Base-by-base conservation (phyloP, 2,888 invertebrate species). In the Eulithis testata region DNA sequence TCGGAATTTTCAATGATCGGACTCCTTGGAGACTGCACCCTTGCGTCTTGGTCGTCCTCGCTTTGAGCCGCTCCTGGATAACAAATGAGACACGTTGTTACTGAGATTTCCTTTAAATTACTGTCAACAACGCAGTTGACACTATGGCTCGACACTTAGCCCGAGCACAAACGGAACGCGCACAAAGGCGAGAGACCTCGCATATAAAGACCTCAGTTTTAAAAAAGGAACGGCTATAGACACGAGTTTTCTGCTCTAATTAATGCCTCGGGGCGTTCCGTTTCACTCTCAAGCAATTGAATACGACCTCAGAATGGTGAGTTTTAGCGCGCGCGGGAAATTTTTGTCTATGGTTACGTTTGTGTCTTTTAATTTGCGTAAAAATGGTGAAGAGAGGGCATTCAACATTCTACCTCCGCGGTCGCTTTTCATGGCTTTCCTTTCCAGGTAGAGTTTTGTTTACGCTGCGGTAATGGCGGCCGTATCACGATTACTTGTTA, bases 321-420 rank as follows among this genome's bases (percentile, higher is more conserved):
- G 86, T 86, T 90, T 91, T 89, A 90, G 81, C 89, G 84, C 80
- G 82, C 86, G 84, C 86, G 85, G 85, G 55, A 83, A 82, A 82
- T 82, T 84, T 82, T 86, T 84, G 83, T 87, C 85, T 90, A 85
- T 88, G 85, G 81, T 72, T 83, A 76, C 85, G 83, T 89, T 88
- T 89, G 88, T 87, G 86, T 90, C 89, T 92, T 91, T 93, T 91
- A 91, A 92, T 93, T 92, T 91, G 90, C 88, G 90, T 90, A 83
- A 91, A 92, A 91, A 90, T 90, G 89, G 85, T 86, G 86, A 83
- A 80, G 85, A 86, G 88, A 84, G 80, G 86, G 87, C 82, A 86
- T 85, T 80, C 82, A 80, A 74, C 76, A 83, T 87, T 84, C 84
- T 85, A 78, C 72, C 73, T 70, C 37, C 65, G 74, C 73, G 81